These are phyloP conservation scores for Drosophila nigromelanica DNA, from an alignment of 1,140 invertebrate species.

Conservation along the genomic window DNA sequence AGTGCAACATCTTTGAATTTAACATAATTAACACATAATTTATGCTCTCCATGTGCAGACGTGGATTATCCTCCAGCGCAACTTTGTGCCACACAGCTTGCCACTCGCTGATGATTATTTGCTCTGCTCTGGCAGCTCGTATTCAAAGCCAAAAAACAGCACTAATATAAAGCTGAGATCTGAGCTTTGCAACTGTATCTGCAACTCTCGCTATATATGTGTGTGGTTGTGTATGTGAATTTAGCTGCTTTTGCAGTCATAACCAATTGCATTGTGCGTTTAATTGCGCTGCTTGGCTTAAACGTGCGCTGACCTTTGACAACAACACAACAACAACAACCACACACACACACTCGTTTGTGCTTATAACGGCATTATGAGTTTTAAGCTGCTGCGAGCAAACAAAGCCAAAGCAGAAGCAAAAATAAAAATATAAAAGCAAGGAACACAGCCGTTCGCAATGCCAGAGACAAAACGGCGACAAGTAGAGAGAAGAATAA, in stretches of 20 bases:
- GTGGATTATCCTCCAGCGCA: slow-evolving; percentile 10
- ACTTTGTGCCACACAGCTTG: slow-evolving; percentile 19
- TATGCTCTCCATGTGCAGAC: slow-evolving; percentile 16
- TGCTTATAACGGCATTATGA: slow-evolving; percentile 82
- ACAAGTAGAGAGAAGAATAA: slow-evolving; percentile 55
- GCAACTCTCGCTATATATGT: background rate
- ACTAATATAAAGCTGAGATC: slow-evolving; percentile 5
- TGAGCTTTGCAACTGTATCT: background rate
- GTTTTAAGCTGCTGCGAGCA: slow-evolving; percentile 70
- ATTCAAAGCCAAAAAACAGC: background rate
- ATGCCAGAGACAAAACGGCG: slow-evolving; percentile 81
- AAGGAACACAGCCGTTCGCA: slow-evolving; percentile 60
- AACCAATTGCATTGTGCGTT: slow-evolving; percentile 73
- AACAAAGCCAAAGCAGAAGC: slow-evolving; percentile 34
- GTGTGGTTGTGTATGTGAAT: background rate
- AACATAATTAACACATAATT: slow-evolving; percentile 67
- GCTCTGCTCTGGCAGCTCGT: slow-evolving; percentile 2
- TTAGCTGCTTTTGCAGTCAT: slow-evolving; percentile 12
- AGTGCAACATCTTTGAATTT: slow-evolving; percentile 45
- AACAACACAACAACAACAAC: slow-evolving; percentile 44
- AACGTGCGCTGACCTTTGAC: slow-evolving; percentile 80
- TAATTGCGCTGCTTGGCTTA: slow-evolving; percentile 81
- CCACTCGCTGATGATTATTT: slow-evolving; percentile 12
- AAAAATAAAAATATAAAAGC: slow-evolving; percentile 49
- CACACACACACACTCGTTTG: no score